Percentiles rank a stretch among this genome's conserved stretches.
phyloP scores from a whole-genome alignment of 2,113 vertebrate genomes.

The Scolopax mira region DNA sequence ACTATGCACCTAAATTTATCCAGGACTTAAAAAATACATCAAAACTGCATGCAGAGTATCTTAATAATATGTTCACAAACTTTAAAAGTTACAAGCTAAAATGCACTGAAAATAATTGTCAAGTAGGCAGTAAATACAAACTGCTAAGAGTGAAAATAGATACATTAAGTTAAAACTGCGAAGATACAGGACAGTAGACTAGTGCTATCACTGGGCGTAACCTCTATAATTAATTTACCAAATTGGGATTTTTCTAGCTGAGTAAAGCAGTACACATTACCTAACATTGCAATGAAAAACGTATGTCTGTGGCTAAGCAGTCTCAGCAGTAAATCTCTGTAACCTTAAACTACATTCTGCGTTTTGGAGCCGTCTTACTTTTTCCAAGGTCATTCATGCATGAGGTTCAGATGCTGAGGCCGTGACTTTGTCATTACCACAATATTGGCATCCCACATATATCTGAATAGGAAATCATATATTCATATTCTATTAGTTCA shows the following conservation, averaged over 20 bases:
- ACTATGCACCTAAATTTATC: neutral
- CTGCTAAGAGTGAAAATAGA: neutral
- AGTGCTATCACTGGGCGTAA: neutral
- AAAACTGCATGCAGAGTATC: neutral
- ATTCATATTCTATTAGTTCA: neutral
- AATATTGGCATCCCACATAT: neutral
- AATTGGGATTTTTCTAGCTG: neutral
- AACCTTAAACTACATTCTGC: neutral
- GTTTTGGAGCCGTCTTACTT: neutral
- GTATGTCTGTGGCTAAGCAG: neutral
- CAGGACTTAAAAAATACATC: neutral
- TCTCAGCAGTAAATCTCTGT: neutral
- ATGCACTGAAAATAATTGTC: neutral
- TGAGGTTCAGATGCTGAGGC: neutral
- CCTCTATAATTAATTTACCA: neutral
- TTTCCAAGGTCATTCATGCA: neutral
- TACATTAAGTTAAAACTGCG: neutral
- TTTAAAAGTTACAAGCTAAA: neutral
- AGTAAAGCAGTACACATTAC: neutral
- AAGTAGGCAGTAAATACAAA: neutral
- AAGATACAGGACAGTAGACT: neutral
- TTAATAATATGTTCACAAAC: neutral
- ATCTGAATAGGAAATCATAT: neutral
- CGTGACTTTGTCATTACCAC: neutral
- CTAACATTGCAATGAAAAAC: neutral